phyloP scores from a whole-genome alignment of 2,113 vertebrate genomes.

The Cinclus mexicanus region DNA sequence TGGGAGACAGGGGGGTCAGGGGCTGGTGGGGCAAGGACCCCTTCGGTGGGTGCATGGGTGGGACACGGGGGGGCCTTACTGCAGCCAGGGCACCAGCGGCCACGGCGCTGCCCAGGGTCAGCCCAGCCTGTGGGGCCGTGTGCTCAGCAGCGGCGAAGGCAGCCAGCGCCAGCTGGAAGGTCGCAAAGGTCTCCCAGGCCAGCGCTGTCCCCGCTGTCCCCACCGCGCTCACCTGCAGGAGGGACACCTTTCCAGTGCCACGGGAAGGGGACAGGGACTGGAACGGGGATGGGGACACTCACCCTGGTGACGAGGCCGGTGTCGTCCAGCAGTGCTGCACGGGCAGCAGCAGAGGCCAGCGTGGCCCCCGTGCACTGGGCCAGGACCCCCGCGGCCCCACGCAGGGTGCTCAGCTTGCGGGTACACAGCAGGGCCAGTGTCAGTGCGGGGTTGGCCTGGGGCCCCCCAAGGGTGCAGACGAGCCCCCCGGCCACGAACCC shows the following conservation, averaged over 20 bases:
- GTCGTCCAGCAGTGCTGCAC: conserved; percentile 61
- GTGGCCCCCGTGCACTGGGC: conserved; percentile 81
- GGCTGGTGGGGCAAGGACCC: accelerated
- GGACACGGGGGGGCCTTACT: conserved; percentile 27
- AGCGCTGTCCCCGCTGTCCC: conserved; percentile 77
- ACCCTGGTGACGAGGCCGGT: conserved; percentile 75
- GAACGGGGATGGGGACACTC: not conserved
- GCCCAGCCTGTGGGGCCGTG: conserved; percentile 62
- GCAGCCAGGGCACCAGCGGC: conserved; percentile 74
- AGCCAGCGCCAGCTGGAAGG: conserved; percentile 83
- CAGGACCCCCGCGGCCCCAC: conserved; percentile 60
- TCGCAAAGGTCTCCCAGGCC: conserved; percentile 79
- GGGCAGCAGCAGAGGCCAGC: conserved; percentile 73
- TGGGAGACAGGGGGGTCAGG: not conserved
- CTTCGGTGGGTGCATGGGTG: accelerated
- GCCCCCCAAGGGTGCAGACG: conserved; percentile 75
- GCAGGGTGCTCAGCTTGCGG: conserved; percentile 74
- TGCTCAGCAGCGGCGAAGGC: conserved; percentile 75
- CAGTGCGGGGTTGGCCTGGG: conserved; percentile 84
- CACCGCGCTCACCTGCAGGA: conserved; percentile 70
- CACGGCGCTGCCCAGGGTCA: conserved; percentile 80
- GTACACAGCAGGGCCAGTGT: conserved; percentile 81
- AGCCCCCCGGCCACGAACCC: conserved; percentile 74
- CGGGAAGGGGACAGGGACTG: accelerated
- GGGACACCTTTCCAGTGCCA: not conserved